Evolutionary conservation across 1,140 invertebrate species (phyloP).

Genomic region (Listronotus bonariensis): DNA sequence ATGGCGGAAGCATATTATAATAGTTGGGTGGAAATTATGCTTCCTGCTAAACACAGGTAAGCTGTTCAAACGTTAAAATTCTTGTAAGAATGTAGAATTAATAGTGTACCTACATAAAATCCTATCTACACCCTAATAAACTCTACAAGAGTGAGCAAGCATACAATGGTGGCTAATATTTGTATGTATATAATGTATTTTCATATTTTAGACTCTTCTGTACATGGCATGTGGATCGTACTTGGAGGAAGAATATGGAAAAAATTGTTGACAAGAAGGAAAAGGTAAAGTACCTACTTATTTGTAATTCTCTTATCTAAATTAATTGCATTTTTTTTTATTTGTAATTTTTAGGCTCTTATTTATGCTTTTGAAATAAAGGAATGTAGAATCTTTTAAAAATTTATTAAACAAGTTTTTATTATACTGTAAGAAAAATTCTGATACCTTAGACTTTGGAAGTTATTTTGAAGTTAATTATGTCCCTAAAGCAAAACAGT

Average conservation of each 20-base stretch:
- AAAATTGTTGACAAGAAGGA: slow-evolving; percentile 1
- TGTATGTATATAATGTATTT: too few relatives aligned
- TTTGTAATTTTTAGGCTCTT: background rate
- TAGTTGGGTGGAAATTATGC: too few relatives aligned
- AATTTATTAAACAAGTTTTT: background rate
- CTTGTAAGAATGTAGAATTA: too few relatives aligned
- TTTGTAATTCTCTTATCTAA: too few relatives aligned
- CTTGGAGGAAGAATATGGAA: slow-evolving; percentile 27
- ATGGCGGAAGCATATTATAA: too few relatives aligned
- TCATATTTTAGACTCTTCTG: slow-evolving; percentile 14
- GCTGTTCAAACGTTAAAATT: too few relatives aligned
- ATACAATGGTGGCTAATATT: too few relatives aligned
- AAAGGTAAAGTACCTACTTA: background rate
- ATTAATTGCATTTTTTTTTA: too few relatives aligned
- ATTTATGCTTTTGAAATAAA: slow-evolving; percentile 4
- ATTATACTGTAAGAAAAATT: background rate
- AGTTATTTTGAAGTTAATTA: slow-evolving; percentile 16
- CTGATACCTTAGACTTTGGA: background rate
- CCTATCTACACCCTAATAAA: too few relatives aligned
- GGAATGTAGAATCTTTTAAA: background rate
- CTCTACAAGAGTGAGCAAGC: too few relatives aligned
- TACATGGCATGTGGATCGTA: slow-evolving; percentile 10
- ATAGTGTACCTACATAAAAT: too few relatives aligned
- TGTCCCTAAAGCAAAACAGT: slow-evolving; percentile 8
- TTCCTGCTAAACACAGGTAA: too few relatives aligned